Evolutionary conservation across 2,797 vertebrate species (phyloP).

Genomic region (Cossypha caffra): DNA sequence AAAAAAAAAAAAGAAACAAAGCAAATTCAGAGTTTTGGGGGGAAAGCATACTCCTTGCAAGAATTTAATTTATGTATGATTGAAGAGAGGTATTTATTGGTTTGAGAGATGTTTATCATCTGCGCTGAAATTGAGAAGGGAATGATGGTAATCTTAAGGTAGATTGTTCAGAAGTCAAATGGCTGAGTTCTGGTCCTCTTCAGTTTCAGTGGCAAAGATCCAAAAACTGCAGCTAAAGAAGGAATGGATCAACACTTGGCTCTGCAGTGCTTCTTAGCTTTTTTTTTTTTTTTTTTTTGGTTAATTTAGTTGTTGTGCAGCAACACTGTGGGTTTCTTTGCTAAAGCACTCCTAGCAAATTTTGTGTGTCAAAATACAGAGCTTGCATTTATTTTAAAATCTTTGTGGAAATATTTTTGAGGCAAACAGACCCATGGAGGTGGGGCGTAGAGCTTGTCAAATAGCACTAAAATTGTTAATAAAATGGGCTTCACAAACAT

Average conservation of each 20-base stretch:
- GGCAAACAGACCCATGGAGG: background rate
- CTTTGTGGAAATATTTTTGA: background rate
- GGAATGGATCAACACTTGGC: background rate
- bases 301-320: background rate
- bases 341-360: background rate
- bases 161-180: background rate
- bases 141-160: background rate
- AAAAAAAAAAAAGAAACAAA: background rate
- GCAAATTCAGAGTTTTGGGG: background rate
- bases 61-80: background rate
- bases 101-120: background rate
- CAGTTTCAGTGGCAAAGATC: background rate
- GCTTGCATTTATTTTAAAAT: background rate
- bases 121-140: background rate
- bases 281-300: background rate
- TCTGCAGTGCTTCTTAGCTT: background rate
- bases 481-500: background rate
- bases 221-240: background rate
- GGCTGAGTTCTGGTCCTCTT: background rate
- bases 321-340: background rate
- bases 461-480: background rate
- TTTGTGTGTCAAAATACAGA: background rate
- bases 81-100: background rate
- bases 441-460: rapidly evolving
- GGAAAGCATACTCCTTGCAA: background rate